phyloP scores from a whole-genome alignment of 2,113 vertebrate genomes.

The Etia nguti region DNA sequence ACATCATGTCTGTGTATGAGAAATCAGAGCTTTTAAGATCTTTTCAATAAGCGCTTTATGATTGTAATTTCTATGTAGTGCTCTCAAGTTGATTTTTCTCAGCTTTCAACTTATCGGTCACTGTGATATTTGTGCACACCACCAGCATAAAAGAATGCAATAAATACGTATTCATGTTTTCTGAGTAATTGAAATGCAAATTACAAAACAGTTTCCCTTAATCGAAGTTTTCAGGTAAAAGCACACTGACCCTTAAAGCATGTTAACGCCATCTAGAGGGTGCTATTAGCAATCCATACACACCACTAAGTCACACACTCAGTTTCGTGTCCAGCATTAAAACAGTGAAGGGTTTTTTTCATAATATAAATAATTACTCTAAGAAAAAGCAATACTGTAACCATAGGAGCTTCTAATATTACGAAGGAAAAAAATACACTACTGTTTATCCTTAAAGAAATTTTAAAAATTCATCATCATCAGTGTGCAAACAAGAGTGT shows the following conservation, averaged over 20 bases:
- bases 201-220: background rate
- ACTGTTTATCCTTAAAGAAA: background rate
- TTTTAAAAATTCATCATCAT: background rate
- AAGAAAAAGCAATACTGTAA: background rate
- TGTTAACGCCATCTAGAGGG: constrained; percentile 79
- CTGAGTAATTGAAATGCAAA: background rate
- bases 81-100: background rate
- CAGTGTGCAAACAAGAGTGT: background rate
- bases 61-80: background rate
- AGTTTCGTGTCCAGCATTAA: background rate
- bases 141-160: background rate
- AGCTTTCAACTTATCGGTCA: background rate
- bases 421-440: background rate
- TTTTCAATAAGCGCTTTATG: background rate
- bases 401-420: background rate
- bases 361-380: background rate
- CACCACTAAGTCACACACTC: background rate
- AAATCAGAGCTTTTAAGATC: background rate
- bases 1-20: constrained; percentile 11
- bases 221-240: constrained; percentile 8
- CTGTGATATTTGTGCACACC: background rate
- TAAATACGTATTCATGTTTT: background rate
- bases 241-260: constrained; percentile 45
- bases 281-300: constrained; percentile 34
- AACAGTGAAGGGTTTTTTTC: background rate